Conservation (phyloP, 92 coral and sea anemone species). For the Plumapathes pennacea region DNA sequence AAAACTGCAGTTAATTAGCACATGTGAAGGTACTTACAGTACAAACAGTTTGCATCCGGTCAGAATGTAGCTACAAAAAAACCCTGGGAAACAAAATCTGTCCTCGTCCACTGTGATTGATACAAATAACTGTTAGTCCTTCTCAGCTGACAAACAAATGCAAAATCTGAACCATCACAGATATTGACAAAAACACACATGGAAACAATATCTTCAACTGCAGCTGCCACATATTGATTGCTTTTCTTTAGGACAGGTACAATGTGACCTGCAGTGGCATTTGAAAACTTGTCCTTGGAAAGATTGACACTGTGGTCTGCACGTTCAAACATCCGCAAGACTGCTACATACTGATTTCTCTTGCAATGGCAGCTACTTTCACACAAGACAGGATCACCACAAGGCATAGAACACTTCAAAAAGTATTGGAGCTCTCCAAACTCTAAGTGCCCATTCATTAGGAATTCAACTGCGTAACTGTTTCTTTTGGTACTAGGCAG, state of each 20-base stretch:
- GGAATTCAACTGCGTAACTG: conserved; percentile 9
- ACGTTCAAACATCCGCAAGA: conserved; percentile 5
- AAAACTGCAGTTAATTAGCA: too few relatives aligned
- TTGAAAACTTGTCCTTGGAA: conserved; percentile 14
- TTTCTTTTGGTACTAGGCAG: conserved; percentile 9
- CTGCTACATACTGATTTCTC: not conserved
- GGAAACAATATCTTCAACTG: not conserved
- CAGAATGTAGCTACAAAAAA: too few relatives aligned
- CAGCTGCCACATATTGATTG: not conserved
- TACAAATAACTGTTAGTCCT: too few relatives aligned
- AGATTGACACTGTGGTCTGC: not conserved
- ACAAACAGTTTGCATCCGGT: too few relatives aligned
- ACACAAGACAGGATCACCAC: not conserved
- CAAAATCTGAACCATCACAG: too few relatives aligned
- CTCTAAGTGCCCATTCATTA: not conserved
- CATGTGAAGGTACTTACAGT: too few relatives aligned
- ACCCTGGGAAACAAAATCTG: too few relatives aligned
- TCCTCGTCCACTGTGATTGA: too few relatives aligned
- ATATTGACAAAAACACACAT: too few relatives aligned
- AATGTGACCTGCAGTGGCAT: conserved; percentile 4
- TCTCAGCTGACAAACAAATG: too few relatives aligned
- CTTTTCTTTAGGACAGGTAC: not conserved
- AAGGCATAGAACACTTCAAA: conserved; percentile 12
- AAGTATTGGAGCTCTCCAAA: conserved; percentile 21
- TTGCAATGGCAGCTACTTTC: conserved; percentile 1